These are phyloP conservation scores for Nyctereutes procyonoides DNA, from an alignment of 2,113 vertebrate species.

Conservation along the genomic window DNA sequence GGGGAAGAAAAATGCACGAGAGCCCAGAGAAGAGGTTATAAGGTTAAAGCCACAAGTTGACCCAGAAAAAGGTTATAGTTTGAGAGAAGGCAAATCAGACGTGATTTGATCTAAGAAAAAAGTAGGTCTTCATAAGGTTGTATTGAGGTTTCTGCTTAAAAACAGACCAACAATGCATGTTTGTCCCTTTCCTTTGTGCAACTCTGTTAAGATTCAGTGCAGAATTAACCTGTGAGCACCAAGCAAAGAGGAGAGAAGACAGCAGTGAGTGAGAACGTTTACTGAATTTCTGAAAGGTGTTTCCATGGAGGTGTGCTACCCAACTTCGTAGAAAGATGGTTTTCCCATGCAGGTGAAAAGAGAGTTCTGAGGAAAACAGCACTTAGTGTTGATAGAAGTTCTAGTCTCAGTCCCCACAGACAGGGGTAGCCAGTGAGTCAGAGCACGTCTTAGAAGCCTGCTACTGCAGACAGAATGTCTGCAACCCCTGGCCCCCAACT, in stretches of 20 bases:
- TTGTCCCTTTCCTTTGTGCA: neutral
- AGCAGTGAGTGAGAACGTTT: neutral
- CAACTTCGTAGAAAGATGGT: neutral
- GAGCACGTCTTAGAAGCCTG: neutral
- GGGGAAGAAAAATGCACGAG: neutral
- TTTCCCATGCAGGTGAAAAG: neutral
- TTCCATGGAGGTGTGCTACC: neutral
- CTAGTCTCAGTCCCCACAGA: neutral
- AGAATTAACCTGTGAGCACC: neutral
- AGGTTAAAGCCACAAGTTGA: neutral
- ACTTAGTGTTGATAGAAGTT: neutral
- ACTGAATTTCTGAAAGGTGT: neutral
- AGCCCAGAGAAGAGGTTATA: neutral
- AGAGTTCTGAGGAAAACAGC: neutral
- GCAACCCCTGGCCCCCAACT: neutral
- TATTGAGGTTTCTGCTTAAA: neutral
- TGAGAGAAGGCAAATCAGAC: slow-evolving; percentile 5
- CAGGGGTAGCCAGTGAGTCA: neutral
- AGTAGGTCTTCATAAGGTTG: neutral
- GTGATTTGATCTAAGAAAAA: neutral
- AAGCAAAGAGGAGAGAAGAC: neutral
- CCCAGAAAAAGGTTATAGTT: neutral
- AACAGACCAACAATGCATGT: neutral
- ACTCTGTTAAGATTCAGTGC: neutral
- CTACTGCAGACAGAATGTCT: neutral